Conservation (phyloP, 2,797 vertebrate species). For the Cryptoprocta ferox region DNA sequence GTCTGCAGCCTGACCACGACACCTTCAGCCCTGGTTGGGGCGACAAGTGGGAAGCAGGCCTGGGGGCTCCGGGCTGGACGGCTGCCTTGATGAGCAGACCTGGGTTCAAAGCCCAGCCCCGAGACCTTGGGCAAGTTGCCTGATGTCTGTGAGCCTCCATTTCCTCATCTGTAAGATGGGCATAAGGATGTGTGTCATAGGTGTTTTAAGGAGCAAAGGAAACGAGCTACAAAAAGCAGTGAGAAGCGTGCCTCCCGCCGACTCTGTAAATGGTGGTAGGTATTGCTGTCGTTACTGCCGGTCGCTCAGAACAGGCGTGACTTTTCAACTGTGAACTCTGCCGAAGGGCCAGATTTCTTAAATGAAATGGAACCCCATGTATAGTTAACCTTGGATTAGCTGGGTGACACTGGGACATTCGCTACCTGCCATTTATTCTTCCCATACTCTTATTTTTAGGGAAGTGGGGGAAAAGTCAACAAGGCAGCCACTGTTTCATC, state of each 20-base stretch:
- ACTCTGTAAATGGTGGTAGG: not conserved
- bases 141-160: not conserved
- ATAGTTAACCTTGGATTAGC: not conserved
- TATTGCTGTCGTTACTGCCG: not conserved
- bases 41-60: accelerated
- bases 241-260: not conserved
- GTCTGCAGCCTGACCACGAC: not conserved
- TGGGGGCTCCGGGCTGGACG: no score
- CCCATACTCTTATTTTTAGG: not conserved
- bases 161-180: not conserved
- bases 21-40: accelerated
- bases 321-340: not conserved
- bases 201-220: not conserved
- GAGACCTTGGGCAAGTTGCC: not conserved
- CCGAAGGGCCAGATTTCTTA: not conserved
- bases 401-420: not conserved
- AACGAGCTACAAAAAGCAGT: not conserved
- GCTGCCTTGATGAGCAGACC: not conserved
- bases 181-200: not conserved
- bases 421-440: not conserved
- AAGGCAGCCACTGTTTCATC: not conserved
- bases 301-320: not conserved
- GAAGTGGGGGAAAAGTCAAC: not conserved
- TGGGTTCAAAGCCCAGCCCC: not conserved
- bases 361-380: not conserved